Evolutionary conservation across 2,888 invertebrate genomes (phyloP).

Genomic region (Macaria liturata): DNA sequence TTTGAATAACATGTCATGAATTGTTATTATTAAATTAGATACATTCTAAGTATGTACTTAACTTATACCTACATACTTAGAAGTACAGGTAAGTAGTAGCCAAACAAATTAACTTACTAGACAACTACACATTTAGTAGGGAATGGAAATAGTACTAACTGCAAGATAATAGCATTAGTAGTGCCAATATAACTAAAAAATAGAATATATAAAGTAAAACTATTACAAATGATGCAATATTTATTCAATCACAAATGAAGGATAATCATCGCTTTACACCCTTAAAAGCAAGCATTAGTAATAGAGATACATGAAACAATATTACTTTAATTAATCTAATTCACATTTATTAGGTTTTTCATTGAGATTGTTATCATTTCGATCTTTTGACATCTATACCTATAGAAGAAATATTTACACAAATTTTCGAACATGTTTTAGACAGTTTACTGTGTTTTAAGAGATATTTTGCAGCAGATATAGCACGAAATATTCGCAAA

Average conservation of each 20-base stretch:
- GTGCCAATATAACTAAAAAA: no score
- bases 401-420: neutral
- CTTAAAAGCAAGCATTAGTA: neutral
- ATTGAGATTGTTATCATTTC: conserved; percentile 4
- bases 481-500: neutral
- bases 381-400: neutral
- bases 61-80: no score
- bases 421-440: neutral
- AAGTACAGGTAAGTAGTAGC: no score
- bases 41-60: no score
- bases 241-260: conserved; percentile 2
- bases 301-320: neutral
- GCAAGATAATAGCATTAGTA: no score
- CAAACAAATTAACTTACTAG: no score
- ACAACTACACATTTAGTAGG: no score
- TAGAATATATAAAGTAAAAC: no score
- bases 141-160: no score
- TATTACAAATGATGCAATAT: conserved; percentile 22
- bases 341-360: neutral
- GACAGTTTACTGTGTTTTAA: neutral
- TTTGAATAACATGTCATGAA: no score
- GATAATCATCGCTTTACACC: neutral
- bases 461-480: neutral
- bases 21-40: no score
- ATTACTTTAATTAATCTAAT: neutral